Evolutionary conservation across 2,113 vertebrate genomes (phyloP), one percentile per base, ranked within the genome.

Genomic region (Melanotaenia duboulayi): DNA sequence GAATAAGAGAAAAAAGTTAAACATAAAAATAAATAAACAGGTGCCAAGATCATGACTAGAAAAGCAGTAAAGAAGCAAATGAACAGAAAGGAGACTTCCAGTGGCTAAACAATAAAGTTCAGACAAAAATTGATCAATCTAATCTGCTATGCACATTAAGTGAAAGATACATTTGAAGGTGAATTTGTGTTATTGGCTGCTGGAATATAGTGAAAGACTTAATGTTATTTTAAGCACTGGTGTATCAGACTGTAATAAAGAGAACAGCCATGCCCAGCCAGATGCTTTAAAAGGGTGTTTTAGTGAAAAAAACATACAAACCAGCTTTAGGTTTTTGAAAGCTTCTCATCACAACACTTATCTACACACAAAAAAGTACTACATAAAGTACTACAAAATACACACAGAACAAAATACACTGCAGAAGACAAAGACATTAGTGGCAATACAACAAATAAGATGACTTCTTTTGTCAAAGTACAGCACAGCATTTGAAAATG

Each of bases 381-480:
- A 48, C 68, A 3, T 1, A 76, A 42, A 48, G n/a, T 19, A 48
- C 7, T 4, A 48, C 17, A 19, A 46, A 17, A 16, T 46, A 48
- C 61, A 77, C 22, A 3, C 3, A 73, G n/a, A 65, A 74, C 58
- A 65, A 52, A 48, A 28, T 14, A 83, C 10, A 0, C 59, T 28
- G 75, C 60, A 79, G 19, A 56, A 4, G 68, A 83, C 76, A 24
- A 65, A 71, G 60, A 87, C 71, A 76, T 1, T 23, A 23, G 70
- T 84, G 82, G 78, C 82, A 88, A 85, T 14, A 82, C 74, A 81
- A 86, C 82, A 88, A 87, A n/a, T 86, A 83, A 86, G 81, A 74
- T 76, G 24, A 32, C 44, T 37, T 63, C 23, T 23, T 32, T 62
- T 67, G 44, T 55, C 23, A 67, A 57, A 61, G 24, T 14, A 60